phyloP scores from a whole-genome alignment of 2,888 invertebrate species.

The Drosophila setosimentum region DNA sequence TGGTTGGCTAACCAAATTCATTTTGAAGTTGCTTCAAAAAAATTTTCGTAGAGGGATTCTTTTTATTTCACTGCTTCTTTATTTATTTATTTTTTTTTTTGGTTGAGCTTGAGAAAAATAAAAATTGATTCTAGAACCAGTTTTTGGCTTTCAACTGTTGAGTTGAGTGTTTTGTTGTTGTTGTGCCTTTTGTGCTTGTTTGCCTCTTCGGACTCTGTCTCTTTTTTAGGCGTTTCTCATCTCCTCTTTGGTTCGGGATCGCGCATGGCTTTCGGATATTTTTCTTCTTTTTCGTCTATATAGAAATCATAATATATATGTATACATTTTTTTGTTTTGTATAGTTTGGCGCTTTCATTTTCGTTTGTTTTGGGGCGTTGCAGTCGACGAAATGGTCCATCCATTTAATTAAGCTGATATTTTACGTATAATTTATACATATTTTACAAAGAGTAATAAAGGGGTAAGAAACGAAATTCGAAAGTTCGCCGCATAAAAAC shows the following conservation, averaged over 20 bases:
- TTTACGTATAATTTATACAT: conserved; percentile 60
- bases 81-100: conserved; percentile 33
- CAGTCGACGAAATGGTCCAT: conserved; percentile 54
- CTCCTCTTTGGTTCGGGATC: conserved; percentile 42
- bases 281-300: conserved; percentile 26
- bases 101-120: conserved; percentile 72
- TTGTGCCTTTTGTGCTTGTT: conserved; percentile 48
- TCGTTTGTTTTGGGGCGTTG: conserved; percentile 63
- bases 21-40: conserved; percentile 76
- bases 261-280: conserved; percentile 23
- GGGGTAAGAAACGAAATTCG: conserved; percentile 31
- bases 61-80: conserved; percentile 32
- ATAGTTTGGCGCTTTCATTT: conserved; percentile 65
- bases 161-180: conserved; percentile 14
- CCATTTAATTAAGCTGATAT: conserved; percentile 66
- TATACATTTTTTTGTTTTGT: not conserved
- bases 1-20: conserved; percentile 71
- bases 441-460: conserved; percentile 17
- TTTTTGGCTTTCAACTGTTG: conserved; percentile 53
- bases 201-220: conserved; percentile 27
- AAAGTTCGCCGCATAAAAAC: conserved; percentile 43
- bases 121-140: conserved; percentile 81
- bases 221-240: conserved; percentile 53
- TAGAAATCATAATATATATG: conserved; percentile 21
- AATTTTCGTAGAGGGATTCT: conserved; percentile 66